A percentile compares a stretch with the other conserved stretches of the same genome.
phyloP scores from a whole-genome alignment of 2,888 invertebrate genomes.

The Sinelater perroti region DNA sequence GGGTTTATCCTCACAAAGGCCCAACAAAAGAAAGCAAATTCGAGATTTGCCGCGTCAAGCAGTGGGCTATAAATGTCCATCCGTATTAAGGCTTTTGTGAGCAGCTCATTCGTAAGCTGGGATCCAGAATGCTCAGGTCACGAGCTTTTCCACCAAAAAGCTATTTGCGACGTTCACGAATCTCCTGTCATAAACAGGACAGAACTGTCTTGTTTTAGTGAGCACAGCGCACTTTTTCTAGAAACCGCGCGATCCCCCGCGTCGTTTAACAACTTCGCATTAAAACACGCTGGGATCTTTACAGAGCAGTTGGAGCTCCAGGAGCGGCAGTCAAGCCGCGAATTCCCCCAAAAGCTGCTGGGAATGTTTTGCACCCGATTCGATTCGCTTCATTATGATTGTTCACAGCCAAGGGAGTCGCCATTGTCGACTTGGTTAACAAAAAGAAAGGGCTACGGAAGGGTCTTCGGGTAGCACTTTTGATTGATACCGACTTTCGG shows the following conservation, averaged over 20 bases:
- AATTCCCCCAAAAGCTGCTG: conserved; percentile 29
- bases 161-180: conserved; percentile 3
- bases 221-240: too few species aligned
- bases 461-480: neutral
- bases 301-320: conserved; percentile 16
- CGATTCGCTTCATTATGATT: conserved; percentile 36
- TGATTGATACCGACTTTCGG: neutral
- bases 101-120: conserved; percentile 37
- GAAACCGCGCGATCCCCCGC: too few species aligned
- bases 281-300: conserved; percentile 30
- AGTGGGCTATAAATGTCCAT: conserved; percentile 56
- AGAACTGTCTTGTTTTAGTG: too few species aligned
- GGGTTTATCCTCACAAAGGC: conserved; percentile 54
- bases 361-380: conserved; percentile 38
- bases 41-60: conserved; percentile 57
- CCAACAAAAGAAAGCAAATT: conserved; percentile 57
- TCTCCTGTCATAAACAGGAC: too few species aligned
- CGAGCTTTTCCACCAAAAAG: conserved; percentile 26
- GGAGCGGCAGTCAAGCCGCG: conserved; percentile 24
- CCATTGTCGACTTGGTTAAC: conserved; percentile 35
- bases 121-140: conserved; percentile 20
- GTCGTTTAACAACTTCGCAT: too few species aligned
- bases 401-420: conserved; percentile 34
- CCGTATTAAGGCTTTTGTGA: conserved; percentile 51
- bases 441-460: conserved; percentile 34